Base-by-base conservation (phyloP, 2,888 invertebrate species). In the Formica aserva region DNA sequence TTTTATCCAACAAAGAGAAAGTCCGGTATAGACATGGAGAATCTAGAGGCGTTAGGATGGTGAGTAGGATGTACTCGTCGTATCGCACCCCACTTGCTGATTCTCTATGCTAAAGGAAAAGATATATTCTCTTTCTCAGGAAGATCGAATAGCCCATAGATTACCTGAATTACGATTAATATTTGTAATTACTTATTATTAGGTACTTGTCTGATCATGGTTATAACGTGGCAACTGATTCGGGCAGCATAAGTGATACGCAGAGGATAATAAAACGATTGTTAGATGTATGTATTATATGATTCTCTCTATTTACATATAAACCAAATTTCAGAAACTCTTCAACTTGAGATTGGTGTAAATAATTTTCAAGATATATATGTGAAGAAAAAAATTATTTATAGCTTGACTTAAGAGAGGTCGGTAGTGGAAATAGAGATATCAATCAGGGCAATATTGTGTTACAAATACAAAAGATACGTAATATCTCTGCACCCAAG, bases 401-500 rank as follows among this genome's bases (percentile, higher is more conserved):
- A 87, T 94, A 97, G 97, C 95, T 95, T 92, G 98, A 98, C 95
- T 95, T 98, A 86, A 96, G 97, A 92, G 98, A 98, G 92, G 97
- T 98, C 88, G 97, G 97, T n/a, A 97, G 96, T 77, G 96, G 94
- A 6, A 92, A 91, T 82, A 93, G 93, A n/a, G 91, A 92, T 76
- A 72, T 93, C 72, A 87, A 88, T 72, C 90, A 92, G 72, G 92
- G 93, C 41, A 93, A 93, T 82, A 86, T 98, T 87, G 97, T 99
- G 55, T 95, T 99, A 65, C 99, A 99, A 96, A 97, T 99, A 91
- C 97, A 97, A 94, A 98, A 98, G 95, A 96, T 98, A 71, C 96
- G 98, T 18, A 98, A 99, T 95, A 97, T 98, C 66, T 96, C 98
- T 15, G 98, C 98, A 45, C 98, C 99, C 5, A 99, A 98, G 95